Conservation (phyloP, 2,797 vertebrate species). For the Anguilla pacifica region DNA sequence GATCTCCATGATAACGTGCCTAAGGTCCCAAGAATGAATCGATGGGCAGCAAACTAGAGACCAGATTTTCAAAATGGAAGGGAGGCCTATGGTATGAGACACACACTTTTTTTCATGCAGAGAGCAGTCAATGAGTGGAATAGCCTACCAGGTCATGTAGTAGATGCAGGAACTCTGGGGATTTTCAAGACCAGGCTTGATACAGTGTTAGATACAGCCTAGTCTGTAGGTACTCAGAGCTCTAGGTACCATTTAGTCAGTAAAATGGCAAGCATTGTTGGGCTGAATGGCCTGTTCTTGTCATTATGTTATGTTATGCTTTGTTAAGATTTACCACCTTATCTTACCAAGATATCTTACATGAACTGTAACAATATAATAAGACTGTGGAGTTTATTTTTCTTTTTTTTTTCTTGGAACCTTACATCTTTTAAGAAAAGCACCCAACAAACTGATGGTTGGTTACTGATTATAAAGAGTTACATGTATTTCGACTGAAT, state of each 20-base stretch:
- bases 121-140: background rate
- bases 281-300: too few species aligned
- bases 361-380: background rate
- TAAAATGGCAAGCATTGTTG: too few species aligned
- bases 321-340: background rate
- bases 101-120: too few species aligned
- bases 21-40: background rate
- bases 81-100: background rate
- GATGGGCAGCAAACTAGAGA: slow-evolving; percentile 20
- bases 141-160: too few species aligned
- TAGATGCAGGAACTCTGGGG: too few species aligned
- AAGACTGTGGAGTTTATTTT: background rate
- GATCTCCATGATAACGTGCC: slow-evolving; percentile 64
- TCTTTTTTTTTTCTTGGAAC: background rate
- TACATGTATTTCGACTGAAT: background rate
- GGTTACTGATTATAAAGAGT: background rate
- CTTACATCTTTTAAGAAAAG: background rate
- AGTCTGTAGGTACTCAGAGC: too few species aligned
- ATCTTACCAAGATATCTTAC: background rate
- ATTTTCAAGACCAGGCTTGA: too few species aligned
- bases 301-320: too few species aligned
- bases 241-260: too few species aligned
- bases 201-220: too few species aligned
- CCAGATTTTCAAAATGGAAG: background rate
- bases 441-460: background rate